Evolutionary conservation across 1,140 invertebrate genomes (phyloP).

Genomic region (Bombus difficillimus): DNA sequence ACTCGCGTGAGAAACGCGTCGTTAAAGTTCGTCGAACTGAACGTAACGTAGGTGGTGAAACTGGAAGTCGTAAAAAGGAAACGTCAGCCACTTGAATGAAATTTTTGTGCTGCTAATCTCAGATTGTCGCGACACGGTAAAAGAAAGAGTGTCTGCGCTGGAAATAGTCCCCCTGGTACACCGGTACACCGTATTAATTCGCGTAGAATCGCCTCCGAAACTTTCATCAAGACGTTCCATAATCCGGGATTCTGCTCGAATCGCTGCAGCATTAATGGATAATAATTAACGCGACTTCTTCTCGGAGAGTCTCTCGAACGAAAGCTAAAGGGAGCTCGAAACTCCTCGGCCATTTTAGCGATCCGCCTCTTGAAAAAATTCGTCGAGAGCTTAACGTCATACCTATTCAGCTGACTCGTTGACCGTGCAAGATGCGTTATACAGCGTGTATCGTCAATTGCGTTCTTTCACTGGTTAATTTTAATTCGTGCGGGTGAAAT

Average conservation of each 20-base stretch:
- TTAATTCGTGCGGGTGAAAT: no score
- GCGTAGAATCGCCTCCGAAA: conserved; percentile 7
- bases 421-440: no score
- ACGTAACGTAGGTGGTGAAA: not conserved
- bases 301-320: not conserved
- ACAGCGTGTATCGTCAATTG: no score
- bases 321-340: not conserved
- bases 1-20: not conserved
- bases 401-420: no score
- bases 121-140: not conserved
- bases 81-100: not conserved
- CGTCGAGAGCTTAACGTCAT: not conserved
- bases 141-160: not conserved
- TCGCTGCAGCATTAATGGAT: conserved; percentile 26
- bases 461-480: no score
- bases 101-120: not conserved
- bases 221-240: not conserved
- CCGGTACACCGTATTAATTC: conserved; percentile 6
- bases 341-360: not conserved
- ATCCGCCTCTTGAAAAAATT: not conserved
- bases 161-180: no score
- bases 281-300: conserved; percentile 33
- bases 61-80: conserved; percentile 6
- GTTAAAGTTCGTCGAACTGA: not conserved
- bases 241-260: conserved; percentile 5